Evolutionary conservation across 1,140 invertebrate species (phyloP), one percentile per base, ranked within the genome.

Genomic region (Euura lappo): DNA sequence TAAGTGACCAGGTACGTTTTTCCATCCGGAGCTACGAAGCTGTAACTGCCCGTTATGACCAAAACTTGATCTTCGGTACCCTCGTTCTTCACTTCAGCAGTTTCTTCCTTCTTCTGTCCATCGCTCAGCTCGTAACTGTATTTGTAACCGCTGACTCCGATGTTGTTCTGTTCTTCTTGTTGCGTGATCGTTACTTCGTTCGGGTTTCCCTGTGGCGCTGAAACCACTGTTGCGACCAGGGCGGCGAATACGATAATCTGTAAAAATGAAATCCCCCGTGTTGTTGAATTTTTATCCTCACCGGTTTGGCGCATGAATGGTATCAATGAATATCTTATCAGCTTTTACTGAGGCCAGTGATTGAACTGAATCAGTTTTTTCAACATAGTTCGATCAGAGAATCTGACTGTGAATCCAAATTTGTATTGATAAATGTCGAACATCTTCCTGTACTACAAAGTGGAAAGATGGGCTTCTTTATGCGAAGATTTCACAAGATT

Each of bases 61-160:
- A 88, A 81, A 0, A 77, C 76, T 60, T 88, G 86, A 66, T 88
- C 80, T 2, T 88, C 86, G 1, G 85, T 86, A 44, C 85, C 86
- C 44, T 82, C 79, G 68, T 88, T 87, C 65, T 80, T 82, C 11
- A 88, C 60, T 51, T 86, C 83, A 0, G 83, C 86, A 2, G 86
- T 88, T 74, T 88, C 86, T 47, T 88, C 87, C 44, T 86, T 79
- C 43, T 85, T 86, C 67, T 88, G 86, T 0, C 86, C 86, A 65
- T 88, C 87, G 74, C 86, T 88, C 66, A 87, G 85, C 70, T 87
- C 86, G 71, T 87, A 88, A 68, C 85, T 87, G 71, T 84, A 88
- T 51, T 83, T 86, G 70, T 88, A 88, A 44, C 87, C 85, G 51
- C 85, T 84, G 5, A 87, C 82, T 2, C 86, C 86, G 68, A 88